These are phyloP conservation scores for Dicyrtoma fusca DNA, from an alignment of 2,888 invertebrate species.

Conservation along the genomic window DNA sequence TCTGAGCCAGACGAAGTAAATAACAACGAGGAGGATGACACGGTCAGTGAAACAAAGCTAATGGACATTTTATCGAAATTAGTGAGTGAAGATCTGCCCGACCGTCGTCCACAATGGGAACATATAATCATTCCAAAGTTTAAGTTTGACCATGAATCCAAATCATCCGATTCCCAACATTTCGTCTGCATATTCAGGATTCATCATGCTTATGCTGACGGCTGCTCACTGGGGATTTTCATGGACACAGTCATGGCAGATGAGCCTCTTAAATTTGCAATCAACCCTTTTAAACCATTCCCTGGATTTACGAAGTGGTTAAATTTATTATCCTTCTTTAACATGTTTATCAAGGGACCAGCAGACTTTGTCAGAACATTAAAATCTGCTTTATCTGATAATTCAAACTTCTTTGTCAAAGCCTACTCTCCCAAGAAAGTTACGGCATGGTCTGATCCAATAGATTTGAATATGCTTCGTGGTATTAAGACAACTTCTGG, in stretches of 20 bases:
- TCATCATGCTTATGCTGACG: conserved; percentile 50
- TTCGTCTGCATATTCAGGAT: conserved; percentile 44
- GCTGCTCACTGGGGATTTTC: conserved; percentile 44
- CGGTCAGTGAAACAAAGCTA: conserved; percentile 42
- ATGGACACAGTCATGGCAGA: conserved; percentile 46
- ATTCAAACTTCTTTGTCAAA: conserved; percentile 36
- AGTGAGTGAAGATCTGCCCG: conserved; percentile 6
- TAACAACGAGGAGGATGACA: not conserved
- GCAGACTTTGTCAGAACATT: conserved; percentile 42
- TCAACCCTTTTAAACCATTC: conserved; percentile 46
- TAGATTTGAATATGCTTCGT: conserved; percentile 40
- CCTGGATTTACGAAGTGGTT: conserved; percentile 17
- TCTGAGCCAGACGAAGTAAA: not conserved
- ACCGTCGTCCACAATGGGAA: conserved; percentile 49
- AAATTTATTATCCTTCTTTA: conserved; percentile 39
- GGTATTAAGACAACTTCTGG: conserved; percentile 38
- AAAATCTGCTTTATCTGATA: conserved; percentile 30
- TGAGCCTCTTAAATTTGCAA: conserved; percentile 38
- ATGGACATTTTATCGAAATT: conserved; percentile 37
- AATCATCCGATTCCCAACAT: not conserved
- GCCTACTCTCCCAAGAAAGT: conserved; percentile 41
- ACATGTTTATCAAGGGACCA: conserved; percentile 44
- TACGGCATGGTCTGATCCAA: conserved; percentile 33
- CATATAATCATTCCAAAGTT: conserved; percentile 46
- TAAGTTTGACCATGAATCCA: not conserved